phyloP scores from a whole-genome alignment of 2,113 vertebrate species.

The Coturnix japonica region DNA sequence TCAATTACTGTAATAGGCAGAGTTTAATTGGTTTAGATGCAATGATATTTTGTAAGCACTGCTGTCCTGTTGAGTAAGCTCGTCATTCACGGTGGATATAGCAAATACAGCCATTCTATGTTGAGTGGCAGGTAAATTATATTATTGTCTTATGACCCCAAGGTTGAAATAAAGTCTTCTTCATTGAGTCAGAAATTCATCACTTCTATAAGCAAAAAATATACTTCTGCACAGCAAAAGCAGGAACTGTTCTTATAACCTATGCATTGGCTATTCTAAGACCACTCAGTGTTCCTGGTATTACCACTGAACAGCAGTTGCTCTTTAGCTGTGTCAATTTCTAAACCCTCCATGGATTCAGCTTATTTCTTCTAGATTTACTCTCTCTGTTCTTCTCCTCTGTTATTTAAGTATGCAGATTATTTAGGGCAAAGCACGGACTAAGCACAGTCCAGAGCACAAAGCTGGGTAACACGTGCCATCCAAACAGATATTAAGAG shows the following conservation, averaged over 20 bases:
- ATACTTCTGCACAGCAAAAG: neutral
- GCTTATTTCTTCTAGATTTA: neutral
- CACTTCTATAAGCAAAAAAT: conserved; percentile 1
- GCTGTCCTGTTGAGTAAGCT: neutral
- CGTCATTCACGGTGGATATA: neutral
- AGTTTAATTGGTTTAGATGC: neutral
- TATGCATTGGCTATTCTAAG: neutral
- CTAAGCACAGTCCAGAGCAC: neutral
- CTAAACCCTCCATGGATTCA: neutral
- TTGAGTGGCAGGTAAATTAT: neutral
- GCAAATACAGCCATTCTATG: neutral
- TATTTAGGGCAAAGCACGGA: neutral
- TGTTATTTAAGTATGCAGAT: neutral
- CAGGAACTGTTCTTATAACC: neutral
- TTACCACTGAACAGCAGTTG: neutral
- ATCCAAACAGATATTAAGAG: neutral
- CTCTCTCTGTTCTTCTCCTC: neutral
- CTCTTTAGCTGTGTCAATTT: neutral
- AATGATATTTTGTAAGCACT: neutral
- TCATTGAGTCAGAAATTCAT: neutral
- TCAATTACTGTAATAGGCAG: neutral
- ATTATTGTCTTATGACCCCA: neutral
- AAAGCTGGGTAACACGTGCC: rapidly evolving
- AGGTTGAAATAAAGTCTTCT: neutral
- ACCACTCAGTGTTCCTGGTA: neutral